Evolutionary conservation across 2,888 invertebrate species (phyloP), one percentile per base, ranked within the genome.

Genomic region (Malachius bipustulatus): DNA sequence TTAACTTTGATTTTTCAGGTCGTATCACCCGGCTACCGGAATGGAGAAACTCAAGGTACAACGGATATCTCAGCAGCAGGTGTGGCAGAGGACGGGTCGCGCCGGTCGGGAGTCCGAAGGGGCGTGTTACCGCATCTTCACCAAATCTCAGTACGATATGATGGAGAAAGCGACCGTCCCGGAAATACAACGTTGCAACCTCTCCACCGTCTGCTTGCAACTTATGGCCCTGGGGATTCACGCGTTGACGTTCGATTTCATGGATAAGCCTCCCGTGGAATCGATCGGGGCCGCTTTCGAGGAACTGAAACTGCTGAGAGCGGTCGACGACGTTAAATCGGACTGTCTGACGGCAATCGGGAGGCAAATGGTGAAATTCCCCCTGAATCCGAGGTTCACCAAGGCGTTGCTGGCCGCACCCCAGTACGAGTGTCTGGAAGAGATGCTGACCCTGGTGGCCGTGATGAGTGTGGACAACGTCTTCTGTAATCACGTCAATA

Each of bases 71-170:
- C 83, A 87, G 62, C 90, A 93, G 16, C 93, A 94, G 63, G 84
- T 88, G 8, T 82, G 84, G 79, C 96, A 96, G 66, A 70, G 96
- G 45, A 77, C 87, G 8, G 96, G 96, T 0, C 71, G 96, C 46
- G 91, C 93, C 8, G 94, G 93, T 12, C 74, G 96, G 38, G 87
- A 90, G 54, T 71, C 76, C 2, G 70, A 83, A 37, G 94, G 94
- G 19, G 69, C 68, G 46, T 91, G 91, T 56, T 96, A 90, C 64
- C 71, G 94, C 33, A 74, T 87, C 2, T 96, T 82, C 61, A 87
- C 91, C 2, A 73, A 77, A 48, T 57, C 64, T 0, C 82, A 89
- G 54, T 89, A 82, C 65, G 72, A 77, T 15, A 59, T 65, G 14
- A 74, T 94, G 60, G 66, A 71, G 32, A 67, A 67, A 28, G 80